These are phyloP conservation scores for Epistrophella euchroma DNA, from an alignment of 2,888 invertebrate genomes.

Conservation along the genomic window DNA sequence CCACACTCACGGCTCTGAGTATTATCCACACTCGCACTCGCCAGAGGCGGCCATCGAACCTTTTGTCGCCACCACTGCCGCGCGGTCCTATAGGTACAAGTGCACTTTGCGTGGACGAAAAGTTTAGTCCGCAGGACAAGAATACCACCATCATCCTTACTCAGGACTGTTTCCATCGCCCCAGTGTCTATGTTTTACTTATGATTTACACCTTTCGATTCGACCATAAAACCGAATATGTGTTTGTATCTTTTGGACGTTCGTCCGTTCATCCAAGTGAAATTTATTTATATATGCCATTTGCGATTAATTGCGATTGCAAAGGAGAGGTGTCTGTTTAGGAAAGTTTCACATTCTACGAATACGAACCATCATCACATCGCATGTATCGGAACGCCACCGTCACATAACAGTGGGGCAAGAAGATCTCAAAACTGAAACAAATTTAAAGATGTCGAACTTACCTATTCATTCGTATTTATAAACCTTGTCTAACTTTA, in stretches of 20 bases:
- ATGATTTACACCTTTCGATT: slow-evolving; percentile 73
- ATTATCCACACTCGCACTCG: slow-evolving; percentile 40
- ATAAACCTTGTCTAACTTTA: background rate
- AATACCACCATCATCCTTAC: slow-evolving; percentile 44
- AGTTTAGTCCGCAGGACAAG: slow-evolving; percentile 21
- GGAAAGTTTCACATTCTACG: slow-evolving; percentile 50
- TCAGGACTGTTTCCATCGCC: slow-evolving; percentile 29
- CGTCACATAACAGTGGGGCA: background rate
- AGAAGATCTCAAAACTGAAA: background rate
- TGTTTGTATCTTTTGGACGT: slow-evolving; percentile 3
- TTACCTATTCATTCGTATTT: background rate
- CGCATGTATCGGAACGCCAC: background rate
- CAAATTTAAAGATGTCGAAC: background rate
- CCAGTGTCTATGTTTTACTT: slow-evolving; percentile 68
- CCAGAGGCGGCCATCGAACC: slow-evolving; percentile 62
- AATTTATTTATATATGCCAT: slow-evolving; percentile 69
- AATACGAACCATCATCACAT: too few species aligned
- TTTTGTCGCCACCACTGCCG: background rate
- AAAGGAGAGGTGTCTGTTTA: slow-evolving; percentile 57
- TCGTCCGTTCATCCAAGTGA: slow-evolving; percentile 15
- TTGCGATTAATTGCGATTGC: slow-evolving; percentile 72
- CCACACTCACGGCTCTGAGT: slow-evolving; percentile 37
- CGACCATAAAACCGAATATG: slow-evolving; percentile 46
- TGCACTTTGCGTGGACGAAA: slow-evolving; percentile 43
- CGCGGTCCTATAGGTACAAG: background rate